These are phyloP conservation scores for Xenus cinereus DNA, from an alignment of 2,113 vertebrate genomes.

Conservation along the genomic window DNA sequence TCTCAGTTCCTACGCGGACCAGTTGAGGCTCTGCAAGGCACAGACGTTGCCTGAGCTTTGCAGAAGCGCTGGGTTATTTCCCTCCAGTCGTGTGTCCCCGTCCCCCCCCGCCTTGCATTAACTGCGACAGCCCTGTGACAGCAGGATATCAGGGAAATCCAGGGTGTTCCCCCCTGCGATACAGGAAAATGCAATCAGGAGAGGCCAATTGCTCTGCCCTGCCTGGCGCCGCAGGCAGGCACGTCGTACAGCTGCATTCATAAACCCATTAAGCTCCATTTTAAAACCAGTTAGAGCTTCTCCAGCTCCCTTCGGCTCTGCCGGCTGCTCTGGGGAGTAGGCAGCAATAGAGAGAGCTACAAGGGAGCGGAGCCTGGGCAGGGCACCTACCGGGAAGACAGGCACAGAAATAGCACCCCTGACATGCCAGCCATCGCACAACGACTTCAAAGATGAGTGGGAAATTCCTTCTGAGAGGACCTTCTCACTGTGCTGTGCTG, in stretches of 20 bases:
- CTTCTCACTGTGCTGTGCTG: accelerated
- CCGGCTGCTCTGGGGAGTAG: not conserved
- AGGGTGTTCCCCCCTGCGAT: accelerated
- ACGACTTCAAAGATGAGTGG: not conserved
- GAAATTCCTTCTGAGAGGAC: not conserved
- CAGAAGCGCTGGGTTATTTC: not conserved
- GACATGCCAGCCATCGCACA: not conserved
- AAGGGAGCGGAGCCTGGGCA: not conserved
- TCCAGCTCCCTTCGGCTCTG: not conserved
- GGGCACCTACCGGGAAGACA: not conserved
- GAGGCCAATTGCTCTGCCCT: not conserved
- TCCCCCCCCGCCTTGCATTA: not conserved
- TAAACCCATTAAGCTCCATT: not conserved
- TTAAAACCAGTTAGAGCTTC: not conserved
- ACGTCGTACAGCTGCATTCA: accelerated
- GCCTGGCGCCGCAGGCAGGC: not conserved
- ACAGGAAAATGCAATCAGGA: not conserved
- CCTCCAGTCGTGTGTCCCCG: no score
- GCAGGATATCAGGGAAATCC: not conserved
- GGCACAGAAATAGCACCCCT: not conserved
- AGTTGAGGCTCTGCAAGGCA: not conserved
- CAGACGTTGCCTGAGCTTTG: not conserved
- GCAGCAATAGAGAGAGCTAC: not conserved
- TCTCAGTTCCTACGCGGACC: accelerated
- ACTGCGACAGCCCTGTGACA: accelerated